Evolutionary conservation across 53 echinoderm and acorn worm genomes (phyloP).

Genomic region (Arbacia lixula): DNA sequence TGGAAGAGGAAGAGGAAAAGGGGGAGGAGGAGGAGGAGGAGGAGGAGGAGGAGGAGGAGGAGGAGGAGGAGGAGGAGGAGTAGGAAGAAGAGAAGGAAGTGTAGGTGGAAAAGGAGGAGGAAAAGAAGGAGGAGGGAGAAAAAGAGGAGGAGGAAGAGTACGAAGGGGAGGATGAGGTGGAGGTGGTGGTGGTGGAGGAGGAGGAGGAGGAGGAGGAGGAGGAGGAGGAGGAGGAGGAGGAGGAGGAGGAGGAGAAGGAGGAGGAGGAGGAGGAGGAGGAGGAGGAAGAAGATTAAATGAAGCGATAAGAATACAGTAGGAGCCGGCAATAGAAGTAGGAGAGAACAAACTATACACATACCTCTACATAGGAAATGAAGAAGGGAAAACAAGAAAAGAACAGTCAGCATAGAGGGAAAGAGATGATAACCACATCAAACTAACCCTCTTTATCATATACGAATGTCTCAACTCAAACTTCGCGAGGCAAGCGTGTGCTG

Average conservation of each 20-base stretch:
- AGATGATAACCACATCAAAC: too few species aligned
- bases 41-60: not conserved
- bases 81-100: not conserved
- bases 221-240: not conserved
- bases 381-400: too few species aligned
- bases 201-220: not conserved
- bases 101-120: not conserved
- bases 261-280: not conserved
- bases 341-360: too few species aligned
- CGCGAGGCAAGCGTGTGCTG: too few species aligned
- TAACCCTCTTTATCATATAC: too few species aligned
- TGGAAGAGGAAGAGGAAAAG: not conserved
- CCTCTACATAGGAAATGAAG: too few species aligned
- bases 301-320: too few species aligned
- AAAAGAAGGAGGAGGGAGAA: not conserved
- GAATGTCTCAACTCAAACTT: too few species aligned
- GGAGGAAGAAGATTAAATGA: not conserved
- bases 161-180: not conserved
- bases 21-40: not conserved
- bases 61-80: not conserved
- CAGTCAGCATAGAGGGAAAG: too few species aligned
- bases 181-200: not conserved
- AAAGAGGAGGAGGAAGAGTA: not conserved
- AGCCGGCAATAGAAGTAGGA: too few species aligned
- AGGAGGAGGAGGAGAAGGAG: not conserved